A percentile compares a stretch with the other conserved stretches of the same genome.
Conservation (phyloP, 2,888 invertebrate genomes). For the Allygus modestus region DNA sequence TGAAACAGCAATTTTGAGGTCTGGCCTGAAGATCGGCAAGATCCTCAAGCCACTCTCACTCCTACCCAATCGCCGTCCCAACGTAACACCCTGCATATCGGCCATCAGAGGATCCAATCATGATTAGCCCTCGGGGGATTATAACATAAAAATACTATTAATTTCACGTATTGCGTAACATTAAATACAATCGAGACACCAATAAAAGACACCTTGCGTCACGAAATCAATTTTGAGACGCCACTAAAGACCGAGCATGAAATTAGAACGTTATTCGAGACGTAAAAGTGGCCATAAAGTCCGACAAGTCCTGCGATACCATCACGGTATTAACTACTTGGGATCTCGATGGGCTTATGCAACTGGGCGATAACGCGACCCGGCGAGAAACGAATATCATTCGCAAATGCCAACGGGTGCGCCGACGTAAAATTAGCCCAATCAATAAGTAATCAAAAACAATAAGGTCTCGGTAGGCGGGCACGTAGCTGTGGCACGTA, state of each 20-base stretch:
- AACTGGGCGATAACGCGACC: constrained; percentile 23
- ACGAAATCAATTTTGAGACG: constrained; percentile 23
- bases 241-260: constrained; percentile 20
- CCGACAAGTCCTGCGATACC: constrained; percentile 15
- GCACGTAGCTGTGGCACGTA: neutral
- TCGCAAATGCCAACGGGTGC: constrained; percentile 46
- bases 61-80: neutral
- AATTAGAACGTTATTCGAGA: constrained; percentile 32
- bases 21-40: no score
- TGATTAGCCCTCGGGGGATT: neutral
- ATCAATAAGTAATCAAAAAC: constrained; percentile 51
- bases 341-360: constrained; percentile 19
- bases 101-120: constrained; percentile 2
- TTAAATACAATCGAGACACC: neutral
- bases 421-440: constrained; percentile 38
- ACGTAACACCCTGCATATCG: neutral
- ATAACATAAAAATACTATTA: no score
- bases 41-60: no score
- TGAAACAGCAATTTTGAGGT: no score
- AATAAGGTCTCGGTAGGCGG: constrained; percentile 28
- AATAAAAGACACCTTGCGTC: constrained; percentile 45
- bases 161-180: neutral
- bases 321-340: constrained; percentile 32
- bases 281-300: constrained; percentile 23
- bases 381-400: constrained; percentile 42